phyloP scores from a whole-genome alignment of 1,140 invertebrate species.

The Hylaeus volcanicus region DNA sequence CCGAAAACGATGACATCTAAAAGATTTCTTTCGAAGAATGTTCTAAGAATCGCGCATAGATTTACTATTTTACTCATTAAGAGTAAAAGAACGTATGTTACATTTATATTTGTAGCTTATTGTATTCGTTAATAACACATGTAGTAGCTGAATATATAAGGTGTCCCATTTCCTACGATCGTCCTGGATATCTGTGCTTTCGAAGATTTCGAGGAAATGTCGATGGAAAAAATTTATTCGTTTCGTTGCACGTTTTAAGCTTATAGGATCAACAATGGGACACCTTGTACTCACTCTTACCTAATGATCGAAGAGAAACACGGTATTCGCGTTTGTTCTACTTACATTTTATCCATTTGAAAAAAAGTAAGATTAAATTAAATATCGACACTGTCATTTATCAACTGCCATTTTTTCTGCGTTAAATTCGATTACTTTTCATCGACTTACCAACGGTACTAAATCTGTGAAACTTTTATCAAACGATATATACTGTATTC shows the following conservation, averaged over 20 bases:
- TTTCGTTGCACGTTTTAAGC: background rate
- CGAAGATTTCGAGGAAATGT: background rate
- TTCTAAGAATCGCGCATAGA: slow-evolving; percentile 58
- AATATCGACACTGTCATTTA: background rate
- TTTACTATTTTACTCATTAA: slow-evolving; percentile 56
- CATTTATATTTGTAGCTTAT: slow-evolving; percentile 66
- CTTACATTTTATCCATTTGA: background rate
- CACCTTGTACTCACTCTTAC: background rate
- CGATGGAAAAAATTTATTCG: background rate
- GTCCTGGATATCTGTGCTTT: background rate
- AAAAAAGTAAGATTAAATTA: background rate
- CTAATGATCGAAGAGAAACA: slow-evolving; percentile 29
- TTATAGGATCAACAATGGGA: background rate
- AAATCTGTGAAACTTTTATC: background rate
- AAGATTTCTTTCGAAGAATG: slow-evolving; percentile 53
- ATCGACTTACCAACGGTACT: background rate
- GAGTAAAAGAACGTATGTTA: slow-evolving; percentile 59
- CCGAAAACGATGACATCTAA: background rate
- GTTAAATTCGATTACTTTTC: background rate
- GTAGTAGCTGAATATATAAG: slow-evolving; percentile 24
- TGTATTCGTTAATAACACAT: slow-evolving; percentile 62
- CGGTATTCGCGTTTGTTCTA: background rate
- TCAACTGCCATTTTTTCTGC: background rate
- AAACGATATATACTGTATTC: background rate
- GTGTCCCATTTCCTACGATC: background rate